Conservation (phyloP, 2,113 vertebrate genomes). For the Hemichromis elongatus region DNA sequence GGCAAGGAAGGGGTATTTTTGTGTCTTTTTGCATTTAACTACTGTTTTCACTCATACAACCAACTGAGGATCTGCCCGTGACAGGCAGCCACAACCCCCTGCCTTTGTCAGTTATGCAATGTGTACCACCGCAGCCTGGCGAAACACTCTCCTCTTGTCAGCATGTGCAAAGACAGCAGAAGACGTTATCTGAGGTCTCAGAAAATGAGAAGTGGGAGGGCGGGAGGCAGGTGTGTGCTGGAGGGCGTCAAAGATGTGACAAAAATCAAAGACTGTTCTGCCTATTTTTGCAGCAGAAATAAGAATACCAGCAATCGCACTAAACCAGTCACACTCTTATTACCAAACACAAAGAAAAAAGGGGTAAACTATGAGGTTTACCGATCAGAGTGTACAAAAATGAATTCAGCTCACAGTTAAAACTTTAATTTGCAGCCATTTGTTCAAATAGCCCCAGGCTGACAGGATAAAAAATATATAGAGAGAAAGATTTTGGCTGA, state of each 20-base stretch:
- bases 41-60: constrained; percentile 53
- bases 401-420: neutral
- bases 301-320: neutral
- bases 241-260: neutral
- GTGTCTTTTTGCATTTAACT: neutral
- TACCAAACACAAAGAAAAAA: neutral
- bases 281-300: neutral
- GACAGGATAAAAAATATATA: neutral
- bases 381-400: neutral
- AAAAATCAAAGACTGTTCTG: constrained; percentile 22
- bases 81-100: constrained; percentile 3
- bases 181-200: constrained; percentile 28
- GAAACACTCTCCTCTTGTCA: neutral
- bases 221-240: neutral
- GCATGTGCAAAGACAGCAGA: constrained; percentile 4
- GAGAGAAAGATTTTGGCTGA: neutral
- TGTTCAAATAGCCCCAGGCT: neutral
- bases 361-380: neutral
- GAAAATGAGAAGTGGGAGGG: constrained; percentile 13
- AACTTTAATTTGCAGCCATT: neutral
- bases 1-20: neutral
- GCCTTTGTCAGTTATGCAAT: constrained; percentile 54
- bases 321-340: neutral
- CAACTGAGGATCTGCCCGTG: constrained; percentile 16
- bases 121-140: neutral